Base-by-base conservation (phyloP, 2,888 invertebrate genomes). In the Agrochola macilenta region DNA sequence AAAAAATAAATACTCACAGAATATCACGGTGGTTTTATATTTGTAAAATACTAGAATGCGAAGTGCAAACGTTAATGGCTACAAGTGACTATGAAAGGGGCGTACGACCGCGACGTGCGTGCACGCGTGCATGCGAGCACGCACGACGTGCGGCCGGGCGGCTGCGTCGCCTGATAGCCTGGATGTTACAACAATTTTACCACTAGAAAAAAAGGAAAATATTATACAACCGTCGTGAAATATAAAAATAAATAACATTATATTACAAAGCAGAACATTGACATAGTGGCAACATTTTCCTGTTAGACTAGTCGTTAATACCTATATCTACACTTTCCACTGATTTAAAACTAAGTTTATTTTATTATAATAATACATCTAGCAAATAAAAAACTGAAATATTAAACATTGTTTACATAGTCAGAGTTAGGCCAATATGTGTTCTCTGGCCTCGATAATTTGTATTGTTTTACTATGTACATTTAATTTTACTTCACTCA, bases 251-350 rank as follows among this genome's bases (percentile, higher is more conserved):
- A 95, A 95, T 95, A 95, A 95, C 95, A 93, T 90, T 95, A 96
- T 95, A 93, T 93, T 96, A 96, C 95, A 96, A 95, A 96, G 95
- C 95, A 94, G 94, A 95, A 95, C 93, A 95, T 95, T 93, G 95
- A 95, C 94, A 91, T 90, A 94, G 96, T 95, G 96, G 96, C 96
- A 96, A 95, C 95, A 95, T 94, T 94, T 95, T 95, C 93, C 93
- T 94, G 95, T 95, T 93, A 95, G 96, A 96, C 96, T 96, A 96
- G 96, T 94, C 91, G 92, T 95, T 95, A 94, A 93, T 94, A 95
- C 94, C 94, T 94, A 94, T 95, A 94, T 94, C 95, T 95, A 95
- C 93, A 94, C 90, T 92, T 90, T 84, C 76, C 90, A 90, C 91
- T 91, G 89, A 90, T 88, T 91, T 92, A 92, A 89, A 90, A 89